Evolutionary conservation across 2,888 invertebrate species (phyloP), one percentile per base, ranked within the genome.

Genomic region (Leucania comma): DNA sequence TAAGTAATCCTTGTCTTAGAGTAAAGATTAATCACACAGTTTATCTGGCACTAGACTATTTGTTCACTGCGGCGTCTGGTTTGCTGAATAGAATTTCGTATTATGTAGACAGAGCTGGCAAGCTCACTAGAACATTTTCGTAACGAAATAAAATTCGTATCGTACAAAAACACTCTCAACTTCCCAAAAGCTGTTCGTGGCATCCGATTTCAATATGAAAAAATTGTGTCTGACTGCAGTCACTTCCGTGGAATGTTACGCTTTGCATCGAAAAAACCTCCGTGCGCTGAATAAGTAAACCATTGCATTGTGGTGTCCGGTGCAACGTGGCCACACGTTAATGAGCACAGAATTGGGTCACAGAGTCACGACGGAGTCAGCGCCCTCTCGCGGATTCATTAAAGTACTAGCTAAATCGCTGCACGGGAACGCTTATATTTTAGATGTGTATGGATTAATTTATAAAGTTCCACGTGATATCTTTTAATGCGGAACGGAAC

Each of bases 281-380:
- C 80, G 78, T 80, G 84, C 77, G 77, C 82, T 91, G 90, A 92
- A 92, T 92, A 91, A 91, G 90, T 92, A 91, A 91, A 87, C 88
- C 89, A 86, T 87, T 88, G 89, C 90, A 90, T 91, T 91, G 91
- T 91, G 90, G 87, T 89, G 88, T 88, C 91, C 88, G 87, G 85
- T 86, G 90, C 90, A 86, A 83, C 90, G 91, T 91, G 92, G 92
- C 89, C 90, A 87, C 90, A 91, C 93, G 90, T 91, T 94, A 94
- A 94, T 94, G 94, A 94, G 92, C 83, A 84, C 78, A 79, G 87
- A 92, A 92, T 86, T 92, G 88, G 93, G 93, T 90, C 92, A 91
- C 88, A 75, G 81, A 85, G 87, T 78, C 87, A 88, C 82, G 80
- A 46, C 71, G 75, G 80, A 84, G 86, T 81, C 85, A 79, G 81